These are phyloP conservation scores for Odocoileus hemionus DNA, from an alignment of 2,113 vertebrate genomes.

Conservation along the genomic window DNA sequence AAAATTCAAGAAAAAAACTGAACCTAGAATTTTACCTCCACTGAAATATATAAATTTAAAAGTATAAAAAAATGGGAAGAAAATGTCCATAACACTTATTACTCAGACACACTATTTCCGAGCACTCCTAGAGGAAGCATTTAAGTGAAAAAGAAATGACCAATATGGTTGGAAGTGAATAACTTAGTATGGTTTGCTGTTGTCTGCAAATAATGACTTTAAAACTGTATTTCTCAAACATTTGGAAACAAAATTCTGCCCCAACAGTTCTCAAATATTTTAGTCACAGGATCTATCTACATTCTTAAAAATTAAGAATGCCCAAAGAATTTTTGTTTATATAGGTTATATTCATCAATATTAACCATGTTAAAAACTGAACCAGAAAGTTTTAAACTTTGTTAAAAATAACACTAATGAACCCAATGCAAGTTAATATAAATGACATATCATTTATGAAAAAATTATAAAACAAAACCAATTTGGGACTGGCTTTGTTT, in stretches of 20 bases:
- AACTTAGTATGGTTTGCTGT: background rate
- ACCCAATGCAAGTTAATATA: background rate
- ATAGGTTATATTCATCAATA: background rate
- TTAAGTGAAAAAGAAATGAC: background rate
- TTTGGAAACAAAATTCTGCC: background rate
- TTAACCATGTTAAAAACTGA: background rate
- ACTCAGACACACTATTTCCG: background rate
- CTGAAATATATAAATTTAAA: conserved; percentile 1
- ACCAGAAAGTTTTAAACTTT: background rate
- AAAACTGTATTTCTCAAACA: background rate
- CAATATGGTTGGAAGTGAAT: background rate
- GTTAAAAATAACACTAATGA: background rate
- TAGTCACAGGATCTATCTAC: background rate
- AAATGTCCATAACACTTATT: background rate
- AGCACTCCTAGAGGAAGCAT: background rate
- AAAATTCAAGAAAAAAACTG: background rate
- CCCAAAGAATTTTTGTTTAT: background rate
- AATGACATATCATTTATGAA: background rate
- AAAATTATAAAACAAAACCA: background rate
- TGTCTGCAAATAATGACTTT: background rate
- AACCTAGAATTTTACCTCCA: background rate
- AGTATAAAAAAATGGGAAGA: background rate
- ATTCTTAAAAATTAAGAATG: background rate
- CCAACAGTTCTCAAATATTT: background rate
- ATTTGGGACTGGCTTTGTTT: background rate